Percentiles rank a stretch among this genome's conserved stretches.
phyloP scores from a whole-genome alignment of 2,797 vertebrate genomes.

The Craterocephalus amniculus region DNA sequence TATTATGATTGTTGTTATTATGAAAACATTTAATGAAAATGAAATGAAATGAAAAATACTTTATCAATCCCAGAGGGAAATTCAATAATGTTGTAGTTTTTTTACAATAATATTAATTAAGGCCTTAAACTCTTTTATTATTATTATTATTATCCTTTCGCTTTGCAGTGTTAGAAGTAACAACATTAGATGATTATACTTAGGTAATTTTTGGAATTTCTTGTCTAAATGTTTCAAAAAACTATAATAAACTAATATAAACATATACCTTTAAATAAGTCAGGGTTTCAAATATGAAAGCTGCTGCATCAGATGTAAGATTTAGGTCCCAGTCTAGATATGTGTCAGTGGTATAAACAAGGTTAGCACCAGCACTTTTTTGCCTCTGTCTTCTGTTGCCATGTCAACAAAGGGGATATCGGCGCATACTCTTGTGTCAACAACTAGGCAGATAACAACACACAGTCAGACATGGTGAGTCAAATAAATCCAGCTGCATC shows the following conservation, averaged over 20 bases:
- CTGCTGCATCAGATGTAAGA: not conserved
- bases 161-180: too few relatives aligned
- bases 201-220: not conserved
- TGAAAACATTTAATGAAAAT: too few relatives aligned
- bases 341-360: not conserved
- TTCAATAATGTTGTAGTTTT: too few relatives aligned
- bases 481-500: not conserved
- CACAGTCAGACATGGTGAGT: not conserved
- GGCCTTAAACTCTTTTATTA: too few relatives aligned
- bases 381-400: slow-evolving; percentile 1
- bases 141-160: too few relatives aligned
- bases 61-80: too few relatives aligned
- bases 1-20: too few relatives aligned
- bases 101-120: too few relatives aligned
- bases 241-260: too few relatives aligned
- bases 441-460: not conserved
- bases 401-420: not conserved
- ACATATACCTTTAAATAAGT: too few relatives aligned
- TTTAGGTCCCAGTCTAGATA: too few relatives aligned
- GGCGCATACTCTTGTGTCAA: not conserved
- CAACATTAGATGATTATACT: not conserved
- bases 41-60: too few relatives aligned
- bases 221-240: not conserved
- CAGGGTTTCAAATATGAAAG: not conserved
- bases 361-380: not conserved